phyloP scores from a whole-genome alignment of 2,113 vertebrate species.

The Lepisosteus oculatus region DNA sequence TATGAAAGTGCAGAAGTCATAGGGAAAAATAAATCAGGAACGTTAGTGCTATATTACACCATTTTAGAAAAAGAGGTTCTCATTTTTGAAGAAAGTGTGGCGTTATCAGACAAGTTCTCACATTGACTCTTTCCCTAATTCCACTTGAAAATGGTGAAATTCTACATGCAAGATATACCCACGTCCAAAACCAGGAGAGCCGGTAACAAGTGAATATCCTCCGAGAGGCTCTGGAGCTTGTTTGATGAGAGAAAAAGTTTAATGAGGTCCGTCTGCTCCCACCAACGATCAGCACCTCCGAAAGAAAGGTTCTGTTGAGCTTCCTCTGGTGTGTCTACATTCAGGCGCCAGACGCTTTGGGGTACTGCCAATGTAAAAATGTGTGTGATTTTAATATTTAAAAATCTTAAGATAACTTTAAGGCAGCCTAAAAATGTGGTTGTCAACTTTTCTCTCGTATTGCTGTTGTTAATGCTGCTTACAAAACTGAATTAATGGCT shows the following conservation, averaged over 20 bases:
- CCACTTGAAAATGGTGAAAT: too few species aligned
- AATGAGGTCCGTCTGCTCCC: slow-evolving; percentile 91
- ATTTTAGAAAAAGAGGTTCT: too few species aligned
- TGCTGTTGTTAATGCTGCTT: too few species aligned
- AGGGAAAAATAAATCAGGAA: not conserved
- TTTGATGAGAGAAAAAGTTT: slow-evolving; percentile 91
- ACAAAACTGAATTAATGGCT: too few species aligned
- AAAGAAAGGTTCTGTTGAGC: slow-evolving; percentile 78
- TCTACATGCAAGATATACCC: slow-evolving; percentile 34
- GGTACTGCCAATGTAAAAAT: slow-evolving; percentile 67
- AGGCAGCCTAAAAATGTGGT: too few species aligned
- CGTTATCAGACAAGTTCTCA: too few species aligned
- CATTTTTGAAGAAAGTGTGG: too few species aligned
- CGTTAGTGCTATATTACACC: too few species aligned
- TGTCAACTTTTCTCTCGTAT: too few species aligned
- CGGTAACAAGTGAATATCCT: slow-evolving; percentile 80
- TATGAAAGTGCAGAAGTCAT: not conserved
- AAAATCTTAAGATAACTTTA: too few species aligned
- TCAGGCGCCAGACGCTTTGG: slow-evolving; percentile 84
- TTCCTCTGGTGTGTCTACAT: slow-evolving; percentile 82
- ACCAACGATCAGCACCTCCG: slow-evolving; percentile 80
- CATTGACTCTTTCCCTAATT: too few species aligned
- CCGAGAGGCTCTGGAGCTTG: slow-evolving; percentile 77
- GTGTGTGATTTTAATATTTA: too few species aligned
- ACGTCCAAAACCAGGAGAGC: slow-evolving; percentile 84